A percentile compares a stretch with the other conserved stretches of the same genome.
phyloP scores from a whole-genome alignment of 2,888 invertebrate genomes.

The Folsomia candida region DNA sequence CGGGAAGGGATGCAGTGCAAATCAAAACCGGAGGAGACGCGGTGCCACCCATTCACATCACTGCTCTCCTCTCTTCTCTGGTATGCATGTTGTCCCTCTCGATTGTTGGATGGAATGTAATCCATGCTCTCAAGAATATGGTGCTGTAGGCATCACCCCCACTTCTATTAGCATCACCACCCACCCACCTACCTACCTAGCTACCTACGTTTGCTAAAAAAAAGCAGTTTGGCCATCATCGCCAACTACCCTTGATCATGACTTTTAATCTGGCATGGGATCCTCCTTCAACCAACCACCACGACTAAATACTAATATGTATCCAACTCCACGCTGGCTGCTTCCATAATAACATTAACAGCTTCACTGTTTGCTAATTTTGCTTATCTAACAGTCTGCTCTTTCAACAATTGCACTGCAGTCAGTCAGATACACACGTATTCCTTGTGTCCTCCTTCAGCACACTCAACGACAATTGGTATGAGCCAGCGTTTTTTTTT shows the following conservation, averaged over 20 bases:
- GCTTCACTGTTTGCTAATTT: not conserved
- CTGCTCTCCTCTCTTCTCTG: no score
- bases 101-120: not conserved
- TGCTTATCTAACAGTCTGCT: not conserved
- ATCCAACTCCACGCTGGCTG: no score
- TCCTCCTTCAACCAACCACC: conserved; percentile 2
- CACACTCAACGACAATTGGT: not conserved
- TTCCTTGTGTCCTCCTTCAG: not conserved
- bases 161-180: no score
- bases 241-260: conserved; percentile 2
- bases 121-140: no score
- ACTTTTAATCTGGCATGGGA: not conserved
- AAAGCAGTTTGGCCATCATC: conserved; percentile 1
- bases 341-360: not conserved
- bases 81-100: no score
- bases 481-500: not conserved
- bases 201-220: not conserved
- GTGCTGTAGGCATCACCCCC: no score
- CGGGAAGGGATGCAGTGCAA: conserved; percentile 19
- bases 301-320: not conserved
- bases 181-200: not conserved
- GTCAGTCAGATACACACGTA: no score
- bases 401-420: not conserved
- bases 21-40: not conserved
- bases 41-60: no score